Conservation (phyloP, 2,888 invertebrate species). For the Scelioninae gen. 1 region DNA sequence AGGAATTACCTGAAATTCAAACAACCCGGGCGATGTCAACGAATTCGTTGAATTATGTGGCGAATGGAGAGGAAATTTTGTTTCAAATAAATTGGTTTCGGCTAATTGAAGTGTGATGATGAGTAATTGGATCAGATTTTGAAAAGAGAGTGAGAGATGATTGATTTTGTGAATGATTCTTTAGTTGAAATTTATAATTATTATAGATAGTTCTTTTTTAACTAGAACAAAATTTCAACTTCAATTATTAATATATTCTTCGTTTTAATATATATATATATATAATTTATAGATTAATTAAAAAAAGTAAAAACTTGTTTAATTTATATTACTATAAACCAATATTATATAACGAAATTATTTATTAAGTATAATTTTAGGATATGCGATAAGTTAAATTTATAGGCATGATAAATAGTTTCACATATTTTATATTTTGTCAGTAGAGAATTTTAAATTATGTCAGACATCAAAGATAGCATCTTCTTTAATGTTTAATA, state of each 20-base stretch:
- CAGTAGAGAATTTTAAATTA: conserved; percentile 36
- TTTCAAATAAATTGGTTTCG: not conserved
- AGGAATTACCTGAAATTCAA: conserved; percentile 34
- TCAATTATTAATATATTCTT: too few species aligned
- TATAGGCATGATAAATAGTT: not conserved
- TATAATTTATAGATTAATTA: too few species aligned
- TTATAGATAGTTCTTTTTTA: too few species aligned
- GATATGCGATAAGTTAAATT: not conserved
- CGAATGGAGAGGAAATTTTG: conserved; percentile 46
- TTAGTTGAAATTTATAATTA: too few species aligned
- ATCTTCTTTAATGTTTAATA: too few species aligned
- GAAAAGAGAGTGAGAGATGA: not conserved
- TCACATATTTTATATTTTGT: not conserved
- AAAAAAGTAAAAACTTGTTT: too few species aligned
- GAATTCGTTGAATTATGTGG: conserved; percentile 43
- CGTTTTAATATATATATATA: too few species aligned
- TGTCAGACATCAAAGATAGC: conserved; percentile 44
- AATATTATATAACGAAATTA: too few species aligned
- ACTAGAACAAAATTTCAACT: too few species aligned
- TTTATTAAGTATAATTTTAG: not conserved
- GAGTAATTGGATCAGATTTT: conserved; percentile 1
- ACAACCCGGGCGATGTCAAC: conserved; percentile 46
- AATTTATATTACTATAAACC: too few species aligned
- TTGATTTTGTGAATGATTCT: too few species aligned
- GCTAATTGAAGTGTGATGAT: not conserved